Percentiles rank a stretch among this genome's conserved stretches.
phyloP scores from a whole-genome alignment of 2,113 vertebrate species.

The Entomyzon cyanotis region DNA sequence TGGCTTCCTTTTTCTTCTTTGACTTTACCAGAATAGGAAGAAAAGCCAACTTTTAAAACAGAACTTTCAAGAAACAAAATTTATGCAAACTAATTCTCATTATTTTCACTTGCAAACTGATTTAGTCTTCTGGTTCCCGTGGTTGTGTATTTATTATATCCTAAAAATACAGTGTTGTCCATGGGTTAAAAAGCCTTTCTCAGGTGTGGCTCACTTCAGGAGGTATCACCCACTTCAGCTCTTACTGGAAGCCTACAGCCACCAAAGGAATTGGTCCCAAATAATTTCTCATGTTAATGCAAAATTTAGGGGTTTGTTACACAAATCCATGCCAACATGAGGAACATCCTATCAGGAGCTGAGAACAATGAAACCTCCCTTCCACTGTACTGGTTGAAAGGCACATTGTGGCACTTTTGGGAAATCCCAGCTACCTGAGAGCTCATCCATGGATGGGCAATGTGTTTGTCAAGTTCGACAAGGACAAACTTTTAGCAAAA shows the following conservation, averaged over 20 bases:
- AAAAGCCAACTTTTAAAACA: neutral
- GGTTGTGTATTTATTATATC: neutral
- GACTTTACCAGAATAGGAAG: neutral
- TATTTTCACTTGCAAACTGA: neutral
- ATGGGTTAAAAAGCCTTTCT: neutral
- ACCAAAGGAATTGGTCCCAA: neutral
- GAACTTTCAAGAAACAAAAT: neutral
- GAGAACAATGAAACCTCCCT: neutral
- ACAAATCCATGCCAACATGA: neutral
- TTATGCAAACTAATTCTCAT: neutral
- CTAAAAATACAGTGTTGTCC: neutral
- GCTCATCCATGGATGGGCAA: neutral
- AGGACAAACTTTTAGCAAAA: constrained; percentile 6
- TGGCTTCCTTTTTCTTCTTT: neutral
- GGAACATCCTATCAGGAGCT: neutral
- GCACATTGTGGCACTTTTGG: neutral
- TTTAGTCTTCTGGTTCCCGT: neutral
- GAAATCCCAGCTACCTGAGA: neutral
- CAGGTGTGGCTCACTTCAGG: neutral
- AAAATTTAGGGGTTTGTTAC: neutral
- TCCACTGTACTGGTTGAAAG: neutral
- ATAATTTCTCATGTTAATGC: neutral
- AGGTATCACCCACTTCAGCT: neutral
- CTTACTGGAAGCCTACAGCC: neutral
- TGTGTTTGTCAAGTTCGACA: neutral